Evolutionary conservation across 2,113 vertebrate genomes (phyloP).

Genomic region (Nothoprocta pentlandii): DNA sequence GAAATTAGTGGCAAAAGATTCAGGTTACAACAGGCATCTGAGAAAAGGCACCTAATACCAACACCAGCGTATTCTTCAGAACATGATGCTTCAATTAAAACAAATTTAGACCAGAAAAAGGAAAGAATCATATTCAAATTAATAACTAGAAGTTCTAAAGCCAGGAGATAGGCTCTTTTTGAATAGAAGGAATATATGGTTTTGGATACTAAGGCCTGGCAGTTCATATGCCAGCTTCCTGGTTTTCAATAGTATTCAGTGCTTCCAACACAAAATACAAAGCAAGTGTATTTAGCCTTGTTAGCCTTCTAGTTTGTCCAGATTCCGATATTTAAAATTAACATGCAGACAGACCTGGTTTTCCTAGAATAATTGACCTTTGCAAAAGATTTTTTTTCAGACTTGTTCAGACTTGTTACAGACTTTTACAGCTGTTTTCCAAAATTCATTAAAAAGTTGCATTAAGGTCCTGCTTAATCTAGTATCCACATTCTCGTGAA

Average conservation of each 20-base stretch:
- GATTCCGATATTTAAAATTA: neutral
- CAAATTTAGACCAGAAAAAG: neutral
- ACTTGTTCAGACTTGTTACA: too few species aligned
- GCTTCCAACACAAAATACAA: neutral
- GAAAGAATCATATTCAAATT: neutral
- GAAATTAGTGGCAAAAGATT: constrained; percentile 25
- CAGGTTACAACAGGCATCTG: constrained; percentile 29
- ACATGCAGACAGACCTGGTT: neutral
- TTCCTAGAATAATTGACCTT: neutral
- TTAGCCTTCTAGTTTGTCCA: neutral
- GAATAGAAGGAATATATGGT: neutral
- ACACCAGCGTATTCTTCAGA: neutral
- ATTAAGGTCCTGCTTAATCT: neutral
- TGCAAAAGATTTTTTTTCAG: neutral
- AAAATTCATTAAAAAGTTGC: neutral
- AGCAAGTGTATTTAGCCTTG: neutral
- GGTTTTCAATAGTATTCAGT: neutral
- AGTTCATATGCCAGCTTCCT: neutral
- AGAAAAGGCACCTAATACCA: neutral
- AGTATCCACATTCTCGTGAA: neutral
- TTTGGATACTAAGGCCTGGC: neutral
- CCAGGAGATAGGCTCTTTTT: neutral
- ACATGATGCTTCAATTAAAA: neutral
- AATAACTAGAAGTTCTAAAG: constrained; percentile 1
- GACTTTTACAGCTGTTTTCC: neutral